These are phyloP conservation scores for Eudasyphora cyanicolor DNA, from an alignment of 2,888 invertebrate species.

Conservation along the genomic window DNA sequence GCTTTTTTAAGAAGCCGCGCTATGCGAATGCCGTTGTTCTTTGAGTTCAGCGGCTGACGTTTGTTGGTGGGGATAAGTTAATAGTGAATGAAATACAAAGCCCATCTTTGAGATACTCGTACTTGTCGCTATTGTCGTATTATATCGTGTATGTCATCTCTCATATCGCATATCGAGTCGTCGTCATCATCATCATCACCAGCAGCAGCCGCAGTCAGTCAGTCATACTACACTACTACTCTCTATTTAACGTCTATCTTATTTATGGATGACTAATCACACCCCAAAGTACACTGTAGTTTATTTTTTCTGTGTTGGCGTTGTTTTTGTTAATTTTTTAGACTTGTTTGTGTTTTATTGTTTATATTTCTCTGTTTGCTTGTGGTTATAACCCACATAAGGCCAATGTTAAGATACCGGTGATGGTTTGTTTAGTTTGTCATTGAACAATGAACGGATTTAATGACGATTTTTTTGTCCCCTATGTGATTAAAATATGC, in stretches of 20 bases:
- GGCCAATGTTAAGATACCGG: constrained; percentile 27
- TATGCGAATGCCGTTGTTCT: not conserved
- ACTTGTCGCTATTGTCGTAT: not conserved
- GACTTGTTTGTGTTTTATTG: constrained; percentile 39
- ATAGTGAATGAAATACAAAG: constrained; percentile 49
- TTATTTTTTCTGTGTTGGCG: constrained; percentile 52
- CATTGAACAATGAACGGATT: not conserved
- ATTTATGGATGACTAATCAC: constrained; percentile 65
- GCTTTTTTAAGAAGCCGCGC: too few species aligned
- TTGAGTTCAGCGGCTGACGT: not conserved
- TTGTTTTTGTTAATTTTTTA: constrained; percentile 51
- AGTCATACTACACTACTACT: constrained; percentile 31
- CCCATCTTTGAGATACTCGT: constrained; percentile 44
- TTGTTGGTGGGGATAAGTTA: not conserved
- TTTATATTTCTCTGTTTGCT: too few species aligned
- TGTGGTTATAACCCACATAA: constrained; percentile 12
- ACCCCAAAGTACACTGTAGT: constrained; percentile 28
- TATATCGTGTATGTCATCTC: too few species aligned
- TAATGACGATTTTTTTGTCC: too few species aligned
- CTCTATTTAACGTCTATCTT: constrained; percentile 60
- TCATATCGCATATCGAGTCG: too few species aligned
- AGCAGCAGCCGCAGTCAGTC: not conserved
- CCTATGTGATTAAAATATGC: too few species aligned
- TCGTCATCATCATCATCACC: not conserved
- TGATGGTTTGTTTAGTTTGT: too few species aligned